phyloP scores from a whole-genome alignment of 2,888 invertebrate genomes.

The Metellina segmentata region DNA sequence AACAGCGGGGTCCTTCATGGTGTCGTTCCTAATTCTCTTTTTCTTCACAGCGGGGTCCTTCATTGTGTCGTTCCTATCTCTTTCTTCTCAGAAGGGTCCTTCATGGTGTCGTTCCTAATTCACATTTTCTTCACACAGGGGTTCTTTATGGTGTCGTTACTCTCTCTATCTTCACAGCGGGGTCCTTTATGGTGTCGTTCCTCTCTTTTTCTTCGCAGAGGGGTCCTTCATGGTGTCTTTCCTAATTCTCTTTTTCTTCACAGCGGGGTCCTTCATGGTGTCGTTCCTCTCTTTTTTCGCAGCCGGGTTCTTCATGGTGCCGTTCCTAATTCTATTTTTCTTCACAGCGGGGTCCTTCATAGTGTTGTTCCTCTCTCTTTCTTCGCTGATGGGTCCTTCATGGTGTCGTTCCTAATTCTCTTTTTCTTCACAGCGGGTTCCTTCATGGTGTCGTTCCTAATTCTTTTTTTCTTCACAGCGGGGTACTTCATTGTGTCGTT shows the following conservation, averaged over 20 bases:
- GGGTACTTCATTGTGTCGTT: constrained; percentile 88
- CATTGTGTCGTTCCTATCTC: constrained; percentile 87
- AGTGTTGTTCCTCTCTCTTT: constrained; percentile 87
- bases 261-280: no score
- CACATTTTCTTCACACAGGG: constrained; percentile 85
- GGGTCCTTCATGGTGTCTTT: constrained; percentile 88
- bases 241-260: constrained; percentile 94
- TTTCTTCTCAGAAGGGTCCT: constrained; percentile 86
- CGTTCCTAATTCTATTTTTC: constrained; percentile 88
- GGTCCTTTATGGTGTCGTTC: constrained; percentile 88
- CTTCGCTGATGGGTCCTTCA: constrained; percentile 87
- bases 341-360: constrained; percentile 87
- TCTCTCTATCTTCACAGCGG: constrained; percentile 85
- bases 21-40: constrained; percentile 90
- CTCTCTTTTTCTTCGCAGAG: constrained; percentile 85
- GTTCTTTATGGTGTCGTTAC: constrained; percentile 87
- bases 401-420: constrained; percentile 89
- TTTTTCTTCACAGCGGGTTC: constrained; percentile 86
- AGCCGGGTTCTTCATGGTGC: constrained; percentile 88
- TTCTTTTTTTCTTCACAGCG: constrained; percentile 84
- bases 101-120: constrained; percentile 87
- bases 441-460: constrained; percentile 87
- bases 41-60: constrained; percentile 87
- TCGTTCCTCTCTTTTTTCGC: no score
- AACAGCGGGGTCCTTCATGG: constrained; percentile 87